These are phyloP conservation scores for Coenobita brevimanus DNA, from an alignment of 1,140 invertebrate genomes.

Conservation along the genomic window DNA sequence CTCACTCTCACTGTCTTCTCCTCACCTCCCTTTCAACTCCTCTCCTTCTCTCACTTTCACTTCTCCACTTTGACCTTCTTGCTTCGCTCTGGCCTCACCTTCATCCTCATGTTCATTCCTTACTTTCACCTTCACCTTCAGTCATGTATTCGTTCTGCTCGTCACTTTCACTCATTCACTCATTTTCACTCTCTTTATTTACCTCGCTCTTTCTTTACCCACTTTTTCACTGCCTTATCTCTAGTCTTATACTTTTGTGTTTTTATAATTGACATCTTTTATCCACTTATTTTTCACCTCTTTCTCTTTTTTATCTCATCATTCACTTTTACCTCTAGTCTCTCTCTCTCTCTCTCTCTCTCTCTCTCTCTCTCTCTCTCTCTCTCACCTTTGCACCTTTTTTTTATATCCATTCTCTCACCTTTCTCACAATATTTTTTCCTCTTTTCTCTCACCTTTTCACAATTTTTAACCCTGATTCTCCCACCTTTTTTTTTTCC, in stretches of 20 bases:
- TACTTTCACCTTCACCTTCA: background rate
- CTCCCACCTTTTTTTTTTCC: no score
- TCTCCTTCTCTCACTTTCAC: conserved; percentile 7
- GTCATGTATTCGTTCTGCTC: background rate
- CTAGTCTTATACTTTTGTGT: no score
- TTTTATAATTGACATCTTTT: no score
- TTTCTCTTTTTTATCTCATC: background rate
- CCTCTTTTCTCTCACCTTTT: no score
- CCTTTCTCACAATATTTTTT: no score
- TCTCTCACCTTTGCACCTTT: no score
- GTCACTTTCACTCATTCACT: background rate
- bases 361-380: no score
- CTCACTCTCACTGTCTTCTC: background rate
- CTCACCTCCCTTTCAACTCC: background rate
- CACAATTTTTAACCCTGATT: no score
- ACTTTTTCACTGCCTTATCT: no score
- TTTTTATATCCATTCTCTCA: no score
- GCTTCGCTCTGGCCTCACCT: background rate
- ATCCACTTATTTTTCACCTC: background rate
- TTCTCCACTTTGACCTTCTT: background rate
- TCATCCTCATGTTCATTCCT: background rate
- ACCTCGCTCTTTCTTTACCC: background rate
- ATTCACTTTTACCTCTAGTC: no score
- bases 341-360: background rate
- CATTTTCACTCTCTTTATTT: background rate